phyloP scores from a whole-genome alignment of 2,113 vertebrate species.

The Glaucomys volans region DNA sequence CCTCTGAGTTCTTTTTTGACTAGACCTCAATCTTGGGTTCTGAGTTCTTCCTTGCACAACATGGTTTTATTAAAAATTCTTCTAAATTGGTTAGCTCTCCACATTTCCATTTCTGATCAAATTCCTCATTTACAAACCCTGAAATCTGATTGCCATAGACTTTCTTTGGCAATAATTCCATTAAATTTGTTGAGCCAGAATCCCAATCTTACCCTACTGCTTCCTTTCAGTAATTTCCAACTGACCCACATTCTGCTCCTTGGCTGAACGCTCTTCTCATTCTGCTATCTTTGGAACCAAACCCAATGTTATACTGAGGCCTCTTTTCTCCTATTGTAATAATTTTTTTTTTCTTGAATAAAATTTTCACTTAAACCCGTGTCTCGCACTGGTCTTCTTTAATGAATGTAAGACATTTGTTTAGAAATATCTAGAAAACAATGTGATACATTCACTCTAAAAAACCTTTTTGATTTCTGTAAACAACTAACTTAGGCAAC shows the following conservation, averaged over 20 bases:
- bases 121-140: background rate
- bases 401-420: background rate
- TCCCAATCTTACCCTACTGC: background rate
- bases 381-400: background rate
- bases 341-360: background rate
- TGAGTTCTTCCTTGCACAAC: background rate
- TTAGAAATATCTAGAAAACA: background rate
- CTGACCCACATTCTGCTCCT: background rate
- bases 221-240: background rate
- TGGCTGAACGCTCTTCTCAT: background rate
- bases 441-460: background rate
- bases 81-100: background rate
- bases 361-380: background rate
- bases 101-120: background rate
- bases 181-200: background rate
- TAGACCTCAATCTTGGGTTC: background rate
- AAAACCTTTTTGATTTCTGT: background rate
- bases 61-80: background rate
- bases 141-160: background rate
- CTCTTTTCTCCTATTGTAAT: background rate
- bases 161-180: background rate
- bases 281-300: background rate
- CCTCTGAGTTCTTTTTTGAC: background rate
- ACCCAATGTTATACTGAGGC: background rate
- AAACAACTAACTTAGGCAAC: background rate